Percentiles rank a stretch among this genome's conserved stretches.
Evolutionary conservation across 2,113 vertebrate genomes (phyloP).

Genomic region (Limnothrissa miodon): DNA sequence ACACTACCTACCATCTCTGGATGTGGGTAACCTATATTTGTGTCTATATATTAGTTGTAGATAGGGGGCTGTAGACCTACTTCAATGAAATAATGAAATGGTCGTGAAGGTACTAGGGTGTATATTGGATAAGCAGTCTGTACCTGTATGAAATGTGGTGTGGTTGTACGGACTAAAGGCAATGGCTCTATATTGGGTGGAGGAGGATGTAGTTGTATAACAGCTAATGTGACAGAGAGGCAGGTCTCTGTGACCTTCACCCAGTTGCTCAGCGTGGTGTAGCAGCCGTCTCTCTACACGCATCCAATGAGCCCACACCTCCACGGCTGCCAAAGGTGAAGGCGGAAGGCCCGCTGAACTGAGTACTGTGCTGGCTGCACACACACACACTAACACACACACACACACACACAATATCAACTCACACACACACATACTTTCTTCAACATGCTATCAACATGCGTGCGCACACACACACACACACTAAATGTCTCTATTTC

Average conservation of each 20-base stretch:
- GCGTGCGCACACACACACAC: not conserved
- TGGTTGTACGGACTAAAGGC: no score
- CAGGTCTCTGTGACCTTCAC: not conserved
- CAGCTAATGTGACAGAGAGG: not conserved
- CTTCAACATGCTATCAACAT: no score
- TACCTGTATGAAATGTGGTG: not conserved
- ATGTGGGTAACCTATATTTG: no score
- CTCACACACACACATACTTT: not conserved
- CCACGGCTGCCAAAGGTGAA: no score
- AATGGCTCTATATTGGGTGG: not conserved
- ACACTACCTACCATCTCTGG: no score
- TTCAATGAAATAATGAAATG: no score
- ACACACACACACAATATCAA: not conserved
- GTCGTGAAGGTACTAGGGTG: no score
- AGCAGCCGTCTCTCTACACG: not conserved
- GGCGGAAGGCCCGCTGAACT: not conserved
- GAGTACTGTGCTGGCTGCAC: not conserved
- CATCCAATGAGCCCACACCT: not conserved
- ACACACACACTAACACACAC: not conserved
- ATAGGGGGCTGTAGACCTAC: no score
- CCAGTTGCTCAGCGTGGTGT: not conserved
- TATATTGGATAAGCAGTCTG: no score
- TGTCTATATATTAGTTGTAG: no score
- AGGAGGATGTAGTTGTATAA: not conserved
- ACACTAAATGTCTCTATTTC: not conserved